Evolutionary conservation across 1,140 invertebrate genomes (phyloP).

Genomic region (Scaptomyza hsui): DNA sequence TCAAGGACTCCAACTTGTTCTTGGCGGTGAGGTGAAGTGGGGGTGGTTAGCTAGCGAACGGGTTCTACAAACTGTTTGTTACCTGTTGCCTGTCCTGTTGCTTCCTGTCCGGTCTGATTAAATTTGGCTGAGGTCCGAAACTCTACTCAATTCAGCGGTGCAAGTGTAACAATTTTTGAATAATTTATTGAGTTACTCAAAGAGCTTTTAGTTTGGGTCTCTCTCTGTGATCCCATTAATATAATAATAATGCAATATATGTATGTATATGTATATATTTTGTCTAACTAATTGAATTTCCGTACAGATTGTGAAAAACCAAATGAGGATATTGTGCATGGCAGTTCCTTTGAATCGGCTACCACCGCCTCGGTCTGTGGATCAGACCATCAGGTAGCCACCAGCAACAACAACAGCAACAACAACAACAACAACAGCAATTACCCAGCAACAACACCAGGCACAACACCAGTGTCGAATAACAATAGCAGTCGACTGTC

Average conservation of each 20-base stretch:
- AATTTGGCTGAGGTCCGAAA: slow-evolving; percentile 8
- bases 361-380: slow-evolving; percentile 86
- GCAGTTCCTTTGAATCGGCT: slow-evolving; percentile 89
- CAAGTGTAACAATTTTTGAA: slow-evolving; percentile 26
- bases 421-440: slow-evolving; percentile 84
- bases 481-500: slow-evolving; percentile 53
- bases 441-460: slow-evolving; percentile 83
- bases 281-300: slow-evolving; percentile 55
- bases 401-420: slow-evolving; percentile 66
- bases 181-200: slow-evolving; percentile 61
- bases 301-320: slow-evolving; percentile 84
- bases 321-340: slow-evolving; percentile 86
- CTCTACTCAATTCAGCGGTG: background rate
- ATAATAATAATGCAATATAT: slow-evolving; percentile 18
- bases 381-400: slow-evolving; percentile 88
- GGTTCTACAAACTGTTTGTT: slow-evolving; percentile 3
- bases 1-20: slow-evolving; percentile 29
- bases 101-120: slow-evolving; percentile 37
- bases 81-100: background rate
- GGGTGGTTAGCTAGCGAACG: slow-evolving; percentile 16
- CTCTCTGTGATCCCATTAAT: slow-evolving; percentile 13
- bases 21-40: background rate
- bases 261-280: too few species aligned
- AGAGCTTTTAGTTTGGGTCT: slow-evolving; percentile 59
- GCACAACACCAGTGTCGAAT: slow-evolving; percentile 84